Evolutionary conservation across 2,888 invertebrate species (phyloP).

Genomic region (Lasioglossum lativentre): DNA sequence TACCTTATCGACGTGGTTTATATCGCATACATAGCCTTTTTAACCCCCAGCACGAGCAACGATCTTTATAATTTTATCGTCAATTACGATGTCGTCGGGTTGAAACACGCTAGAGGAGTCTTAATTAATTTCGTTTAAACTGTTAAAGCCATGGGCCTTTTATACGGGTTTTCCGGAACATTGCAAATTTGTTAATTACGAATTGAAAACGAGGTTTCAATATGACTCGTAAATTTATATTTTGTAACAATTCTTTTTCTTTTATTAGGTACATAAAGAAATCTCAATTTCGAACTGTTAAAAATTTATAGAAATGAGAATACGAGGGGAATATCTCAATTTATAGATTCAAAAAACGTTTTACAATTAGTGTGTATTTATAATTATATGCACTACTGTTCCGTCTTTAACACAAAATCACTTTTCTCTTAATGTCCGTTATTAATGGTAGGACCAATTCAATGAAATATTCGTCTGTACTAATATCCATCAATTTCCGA

Average conservation of each 20-base stretch:
- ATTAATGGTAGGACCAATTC: not conserved
- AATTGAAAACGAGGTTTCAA: not conserved
- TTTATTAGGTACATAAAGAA: not conserved
- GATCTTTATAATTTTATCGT: constrained; percentile 54
- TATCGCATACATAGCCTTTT: constrained; percentile 30
- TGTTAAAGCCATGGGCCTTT: not conserved
- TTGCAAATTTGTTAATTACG: not conserved
- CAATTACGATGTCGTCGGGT: constrained; percentile 27
- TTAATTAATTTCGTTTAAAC: constrained; percentile 49
- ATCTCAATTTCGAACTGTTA: not conserved
- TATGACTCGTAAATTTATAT: not conserved
- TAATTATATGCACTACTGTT: not conserved
- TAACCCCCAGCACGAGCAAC: constrained; percentile 31
- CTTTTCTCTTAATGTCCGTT: not conserved
- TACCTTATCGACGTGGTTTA: constrained; percentile 40
- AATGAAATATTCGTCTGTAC: not conserved
- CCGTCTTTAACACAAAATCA: not conserved
- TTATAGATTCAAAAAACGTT: not conserved
- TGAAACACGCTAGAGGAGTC: constrained; percentile 17
- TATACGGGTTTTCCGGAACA: not conserved
- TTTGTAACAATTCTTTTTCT: not conserved
- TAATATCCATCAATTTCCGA: not conserved
- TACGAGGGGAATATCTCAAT: not conserved
- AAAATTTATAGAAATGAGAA: not conserved
- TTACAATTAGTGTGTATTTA: not conserved